These are phyloP conservation scores for Intellagama lesueurii DNA, from an alignment of 2,797 vertebrate species.

Conservation along the genomic window DNA sequence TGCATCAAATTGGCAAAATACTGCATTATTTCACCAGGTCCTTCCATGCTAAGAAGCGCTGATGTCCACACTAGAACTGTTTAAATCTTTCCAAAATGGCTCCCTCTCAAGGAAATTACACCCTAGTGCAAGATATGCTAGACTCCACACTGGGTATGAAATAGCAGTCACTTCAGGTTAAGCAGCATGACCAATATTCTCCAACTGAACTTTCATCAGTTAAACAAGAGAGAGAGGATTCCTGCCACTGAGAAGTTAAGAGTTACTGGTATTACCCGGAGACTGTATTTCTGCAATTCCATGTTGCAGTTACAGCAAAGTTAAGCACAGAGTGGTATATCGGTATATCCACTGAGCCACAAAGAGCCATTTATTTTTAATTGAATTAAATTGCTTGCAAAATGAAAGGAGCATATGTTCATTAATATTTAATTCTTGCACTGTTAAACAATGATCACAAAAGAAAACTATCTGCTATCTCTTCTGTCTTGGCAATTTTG, in stretches of 20 bases:
- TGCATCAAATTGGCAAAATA: conserved; percentile 62
- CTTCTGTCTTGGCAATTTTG: conserved; percentile 61
- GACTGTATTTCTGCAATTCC: conserved; percentile 60
- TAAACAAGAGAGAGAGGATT: conserved; percentile 51
- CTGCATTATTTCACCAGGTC: conserved; percentile 69
- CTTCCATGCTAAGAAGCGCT: conserved; percentile 57
- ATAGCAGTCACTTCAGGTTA: conserved; percentile 59
- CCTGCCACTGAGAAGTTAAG: conserved; percentile 50
- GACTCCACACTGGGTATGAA: conserved; percentile 67
- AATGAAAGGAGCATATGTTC: conserved; percentile 85
- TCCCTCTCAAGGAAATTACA: conserved; percentile 69
- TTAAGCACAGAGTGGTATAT: conserved; percentile 76
- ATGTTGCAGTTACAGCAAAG: conserved; percentile 70
- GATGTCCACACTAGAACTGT: conserved; percentile 57
- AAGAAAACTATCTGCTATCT: conserved; percentile 79
- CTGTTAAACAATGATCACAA: conserved; percentile 83
- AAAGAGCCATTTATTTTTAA: conserved; percentile 87
- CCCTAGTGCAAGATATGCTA: conserved; percentile 70
- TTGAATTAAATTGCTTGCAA: conserved; percentile 88
- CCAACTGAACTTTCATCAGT: conserved; percentile 36
- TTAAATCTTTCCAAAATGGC: conserved; percentile 66
- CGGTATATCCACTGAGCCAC: conserved; percentile 80
- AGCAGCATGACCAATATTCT: conserved; percentile 47
- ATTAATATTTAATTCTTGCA: conserved; percentile 86
- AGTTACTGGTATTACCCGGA: conserved; percentile 68